Evolutionary conservation across 1,140 invertebrate species (phyloP).

Genomic region (Zaprionus kolodkinae): DNA sequence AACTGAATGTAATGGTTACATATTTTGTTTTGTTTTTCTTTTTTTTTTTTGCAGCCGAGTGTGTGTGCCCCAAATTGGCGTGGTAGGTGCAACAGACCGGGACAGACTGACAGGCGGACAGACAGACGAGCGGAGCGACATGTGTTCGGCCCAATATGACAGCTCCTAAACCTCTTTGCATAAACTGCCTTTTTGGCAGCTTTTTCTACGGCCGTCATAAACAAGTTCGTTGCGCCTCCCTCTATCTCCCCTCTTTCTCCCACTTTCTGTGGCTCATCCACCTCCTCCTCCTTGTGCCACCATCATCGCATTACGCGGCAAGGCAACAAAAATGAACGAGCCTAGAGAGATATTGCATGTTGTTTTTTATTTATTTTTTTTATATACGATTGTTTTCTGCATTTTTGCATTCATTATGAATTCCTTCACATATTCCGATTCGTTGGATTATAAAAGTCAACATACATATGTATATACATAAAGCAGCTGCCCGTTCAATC

Average conservation of each 20-base stretch:
- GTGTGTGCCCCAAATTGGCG: constrained; percentile 28
- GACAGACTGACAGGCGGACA: constrained; percentile 6
- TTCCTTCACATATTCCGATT: constrained; percentile 22
- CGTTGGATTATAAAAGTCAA: constrained; percentile 36
- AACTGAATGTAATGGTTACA: not conserved
- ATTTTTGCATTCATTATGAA: constrained; percentile 39
- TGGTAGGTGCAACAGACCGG: constrained; percentile 27
- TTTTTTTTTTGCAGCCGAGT: not conserved
- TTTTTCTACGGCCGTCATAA: constrained; percentile 8
- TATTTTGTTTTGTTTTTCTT: not conserved
- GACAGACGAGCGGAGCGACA: constrained; percentile 9
- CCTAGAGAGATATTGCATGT: constrained; percentile 10
- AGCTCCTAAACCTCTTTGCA: constrained; percentile 39
- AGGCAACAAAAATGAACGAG: constrained; percentile 3
- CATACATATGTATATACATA: constrained; percentile 13
- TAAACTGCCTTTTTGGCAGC: constrained; percentile 48
- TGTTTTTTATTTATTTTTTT: constrained; percentile 14
- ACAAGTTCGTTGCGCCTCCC: not conserved
- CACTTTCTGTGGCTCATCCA: not conserved
- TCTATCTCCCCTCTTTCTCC: no score
- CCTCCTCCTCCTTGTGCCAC: not conserved
- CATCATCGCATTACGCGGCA: not conserved
- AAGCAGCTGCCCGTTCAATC: constrained; percentile 37
- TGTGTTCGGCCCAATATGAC: constrained; percentile 33
- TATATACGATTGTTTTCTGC: constrained; percentile 10